Evolutionary conservation across 2,888 invertebrate species (phyloP), one percentile per base, ranked within the genome.

Genomic region (Suillia variegata): DNA sequence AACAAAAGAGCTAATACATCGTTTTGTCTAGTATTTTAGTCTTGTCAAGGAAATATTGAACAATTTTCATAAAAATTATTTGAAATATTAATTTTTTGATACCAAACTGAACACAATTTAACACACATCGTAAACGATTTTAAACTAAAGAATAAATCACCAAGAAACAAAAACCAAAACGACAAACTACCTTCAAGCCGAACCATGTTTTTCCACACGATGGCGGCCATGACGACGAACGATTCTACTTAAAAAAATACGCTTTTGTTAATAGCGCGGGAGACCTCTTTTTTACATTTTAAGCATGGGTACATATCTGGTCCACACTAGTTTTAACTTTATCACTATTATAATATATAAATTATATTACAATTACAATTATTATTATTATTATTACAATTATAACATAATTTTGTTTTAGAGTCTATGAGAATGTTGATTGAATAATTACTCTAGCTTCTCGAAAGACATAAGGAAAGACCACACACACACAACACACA

Each of bases 271-370:
- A 45, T 18, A 18, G 18, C 18, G 18, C 2, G 3, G 45, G 22
- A 15, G 51, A 56, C 55, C 52, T 18, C 55, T 31, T 34, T 54
- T 55, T 48, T 48, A 48, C 48, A 26, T 48, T 26, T 48, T 58
- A 63, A 59, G 56, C 50, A 61, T 58, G 53, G 57, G 53, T 61
- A 65, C 66, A 67, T 67, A 64, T 67, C 64, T 60, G 58, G 59
- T 63, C 63, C 58, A 62, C n/a, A n/a, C n/a, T 61, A 26, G 26
- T 6, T 26, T 26, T 26, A 26, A 38, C 12, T 55, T 58, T 55
- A 15, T 33, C 52, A n/a, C 22, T 45, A 15, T 18, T 34, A 42
- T 8, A 20, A 13, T 12, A 20, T 18, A 18, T 31, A 33, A 52
- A 47, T 58, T 34, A 2, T 17, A 17, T 33, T 52, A 53, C 15